Percentiles rank a stretch among this genome's conserved stretches.
Evolutionary conservation across 2,888 invertebrate genomes (phyloP).

Genomic region (Phytoseiulus persimilis): DNA sequence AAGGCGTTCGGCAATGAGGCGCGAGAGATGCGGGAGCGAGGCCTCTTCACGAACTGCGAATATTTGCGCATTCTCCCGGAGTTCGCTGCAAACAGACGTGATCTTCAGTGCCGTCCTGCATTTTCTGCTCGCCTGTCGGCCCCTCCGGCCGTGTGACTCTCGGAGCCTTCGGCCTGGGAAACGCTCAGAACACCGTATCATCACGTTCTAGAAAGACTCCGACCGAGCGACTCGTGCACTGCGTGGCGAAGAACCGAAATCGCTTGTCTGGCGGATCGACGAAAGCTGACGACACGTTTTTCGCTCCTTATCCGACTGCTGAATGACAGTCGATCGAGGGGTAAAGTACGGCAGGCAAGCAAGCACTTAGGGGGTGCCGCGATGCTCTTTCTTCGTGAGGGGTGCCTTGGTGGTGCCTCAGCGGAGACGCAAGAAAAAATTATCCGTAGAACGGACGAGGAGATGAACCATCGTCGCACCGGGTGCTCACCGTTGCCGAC

Average conservation of each 20-base stretch:
- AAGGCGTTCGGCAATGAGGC: neutral
- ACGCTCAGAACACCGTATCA: neutral
- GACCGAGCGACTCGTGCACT: neutral
- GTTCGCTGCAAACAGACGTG: neutral
- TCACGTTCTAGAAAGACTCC: neutral
- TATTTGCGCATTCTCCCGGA: neutral
- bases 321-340: slow-evolving; percentile 5
- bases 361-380: neutral
- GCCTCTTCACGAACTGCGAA: neutral
- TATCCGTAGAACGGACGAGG: neutral
- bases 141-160: neutral
- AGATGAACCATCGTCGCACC: neutral
- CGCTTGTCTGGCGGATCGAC: neutral
- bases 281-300: neutral
- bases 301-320: neutral
- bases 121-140: neutral
- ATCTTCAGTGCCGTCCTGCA: neutral
- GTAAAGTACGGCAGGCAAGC: neutral
- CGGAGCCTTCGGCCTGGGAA: neutral
- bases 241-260: neutral
- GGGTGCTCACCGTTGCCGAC: neutral
- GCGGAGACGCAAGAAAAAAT: neutral
- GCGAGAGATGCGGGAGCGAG: neutral
- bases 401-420: neutral
- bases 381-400: neutral